A percentile compares a stretch with the other conserved stretches of the same genome.
phyloP scores from a whole-genome alignment of 2,113 vertebrate genomes.

The Okapia johnstoni region DNA sequence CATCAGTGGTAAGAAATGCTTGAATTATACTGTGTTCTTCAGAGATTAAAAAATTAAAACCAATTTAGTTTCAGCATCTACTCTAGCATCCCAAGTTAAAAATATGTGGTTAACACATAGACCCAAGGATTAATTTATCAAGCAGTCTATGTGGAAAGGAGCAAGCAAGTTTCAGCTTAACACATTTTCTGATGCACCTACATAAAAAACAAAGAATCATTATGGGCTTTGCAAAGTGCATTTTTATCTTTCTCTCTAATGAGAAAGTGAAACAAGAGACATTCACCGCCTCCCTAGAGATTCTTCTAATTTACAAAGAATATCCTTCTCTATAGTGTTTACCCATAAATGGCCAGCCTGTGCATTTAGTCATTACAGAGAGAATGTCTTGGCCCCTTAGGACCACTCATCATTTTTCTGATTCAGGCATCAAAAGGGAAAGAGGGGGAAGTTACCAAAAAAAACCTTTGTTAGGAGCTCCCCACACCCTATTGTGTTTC shows the following conservation, averaged over 20 bases:
- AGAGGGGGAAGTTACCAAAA: not conserved
- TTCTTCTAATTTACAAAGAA: constrained; percentile 3
- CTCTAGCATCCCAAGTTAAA: not conserved
- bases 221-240: constrained; percentile 26
- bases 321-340: not conserved
- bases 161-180: not conserved
- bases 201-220: constrained; percentile 26
- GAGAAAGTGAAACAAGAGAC: constrained; percentile 39
- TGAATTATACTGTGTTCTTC: not conserved
- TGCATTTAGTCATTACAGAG: not conserved
- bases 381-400: not conserved
- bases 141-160: not conserved
- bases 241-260: constrained; percentile 21
- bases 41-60: not conserved
- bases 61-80: not conserved
- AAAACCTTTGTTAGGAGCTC: not conserved
- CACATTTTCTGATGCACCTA: not conserved
- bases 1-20: not conserved
- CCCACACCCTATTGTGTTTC: not conserved
- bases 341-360: not conserved
- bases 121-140: constrained; percentile 23
- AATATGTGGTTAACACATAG: not conserved
- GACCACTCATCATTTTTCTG: not conserved
- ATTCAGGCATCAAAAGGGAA: not conserved
- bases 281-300: not conserved